Evolutionary conservation across 2,113 vertebrate species (phyloP).

Genomic region (Nannobrachium achirus): DNA sequence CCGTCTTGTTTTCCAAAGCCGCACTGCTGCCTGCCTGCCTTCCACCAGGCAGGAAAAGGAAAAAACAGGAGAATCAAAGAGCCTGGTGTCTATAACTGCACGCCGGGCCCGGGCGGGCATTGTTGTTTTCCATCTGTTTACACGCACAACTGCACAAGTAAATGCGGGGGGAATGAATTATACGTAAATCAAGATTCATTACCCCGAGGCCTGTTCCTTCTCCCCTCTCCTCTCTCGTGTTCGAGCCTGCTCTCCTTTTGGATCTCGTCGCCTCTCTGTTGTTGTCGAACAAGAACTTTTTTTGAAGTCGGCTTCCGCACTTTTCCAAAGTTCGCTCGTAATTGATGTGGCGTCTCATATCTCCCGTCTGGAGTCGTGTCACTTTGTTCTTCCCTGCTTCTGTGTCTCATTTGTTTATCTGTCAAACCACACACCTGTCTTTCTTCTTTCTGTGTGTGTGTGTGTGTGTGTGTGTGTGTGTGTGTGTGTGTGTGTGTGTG

Average conservation of each 20-base stretch:
- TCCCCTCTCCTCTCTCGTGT: not conserved
- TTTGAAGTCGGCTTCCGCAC: slow-evolving; percentile 29
- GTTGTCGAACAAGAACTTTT: slow-evolving; percentile 2
- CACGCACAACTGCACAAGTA: slow-evolving; percentile 35
- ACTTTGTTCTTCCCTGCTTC: slow-evolving; percentile 13
- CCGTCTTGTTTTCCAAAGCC: not conserved
- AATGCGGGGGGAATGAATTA: slow-evolving; percentile 23
- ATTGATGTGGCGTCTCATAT: slow-evolving; percentile 33
- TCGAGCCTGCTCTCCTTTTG: not conserved
- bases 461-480: slow-evolving; percentile 15
- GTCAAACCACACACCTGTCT: too few relatives aligned
- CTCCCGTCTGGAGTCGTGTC: not conserved
- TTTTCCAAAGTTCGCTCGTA: slow-evolving; percentile 41
- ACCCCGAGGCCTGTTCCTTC: slow-evolving; percentile 6
- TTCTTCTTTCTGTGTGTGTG: not conserved
- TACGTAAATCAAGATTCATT: too few relatives aligned
- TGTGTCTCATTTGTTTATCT: slow-evolving; percentile 4
- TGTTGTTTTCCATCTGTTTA: slow-evolving; percentile 29
- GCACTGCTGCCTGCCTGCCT: not conserved
- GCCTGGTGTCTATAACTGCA: slow-evolving; percentile 14
- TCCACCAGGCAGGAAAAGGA: not conserved
- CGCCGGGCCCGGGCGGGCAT: not conserved
- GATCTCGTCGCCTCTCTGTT: not conserved
- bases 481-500: not conserved
- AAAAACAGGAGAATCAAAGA: slow-evolving; percentile 30